Conservation (phyloP, 2,797 vertebrate genomes). For the Typhlichthys subterraneus region DNA sequence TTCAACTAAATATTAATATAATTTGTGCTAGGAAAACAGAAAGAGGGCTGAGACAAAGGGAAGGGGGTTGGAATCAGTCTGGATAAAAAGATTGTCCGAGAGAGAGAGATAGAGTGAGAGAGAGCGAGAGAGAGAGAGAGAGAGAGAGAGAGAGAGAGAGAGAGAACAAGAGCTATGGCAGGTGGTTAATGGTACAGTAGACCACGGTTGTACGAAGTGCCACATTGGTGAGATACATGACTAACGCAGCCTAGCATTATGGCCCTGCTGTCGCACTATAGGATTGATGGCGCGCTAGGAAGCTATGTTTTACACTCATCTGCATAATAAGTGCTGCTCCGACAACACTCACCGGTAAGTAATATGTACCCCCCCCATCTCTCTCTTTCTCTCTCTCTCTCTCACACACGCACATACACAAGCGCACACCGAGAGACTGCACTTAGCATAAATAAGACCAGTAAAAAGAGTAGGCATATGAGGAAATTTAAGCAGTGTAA, state of each 20-base stretch:
- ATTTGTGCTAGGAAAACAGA: too few relatives aligned
- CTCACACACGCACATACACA: constrained; percentile 14
- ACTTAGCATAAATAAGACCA: constrained; percentile 51
- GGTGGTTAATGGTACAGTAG: constrained; percentile 46
- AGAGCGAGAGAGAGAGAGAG: constrained; percentile 4
- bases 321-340: constrained; percentile 62
- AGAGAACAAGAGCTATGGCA: constrained; percentile 18
- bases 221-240: constrained; percentile 33
- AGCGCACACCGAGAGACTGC: constrained; percentile 25
- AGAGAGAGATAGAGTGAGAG: neutral
- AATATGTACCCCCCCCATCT: constrained; percentile 51
- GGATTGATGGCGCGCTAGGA: constrained; percentile 62
- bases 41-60: too few relatives aligned
- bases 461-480: constrained; percentile 7
- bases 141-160: neutral
- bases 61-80: too few relatives aligned
- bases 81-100: too few relatives aligned
- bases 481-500: constrained; percentile 31
- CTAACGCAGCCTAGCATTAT: constrained; percentile 49
- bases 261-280: constrained; percentile 48
- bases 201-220: constrained; percentile 31
- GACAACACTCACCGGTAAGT: constrained; percentile 42
- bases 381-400: constrained; percentile 7
- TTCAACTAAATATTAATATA: too few relatives aligned
- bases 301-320: constrained; percentile 64